phyloP scores from a whole-genome alignment of 2,888 invertebrate species.

The Scaptomyza tumidula region DNA sequence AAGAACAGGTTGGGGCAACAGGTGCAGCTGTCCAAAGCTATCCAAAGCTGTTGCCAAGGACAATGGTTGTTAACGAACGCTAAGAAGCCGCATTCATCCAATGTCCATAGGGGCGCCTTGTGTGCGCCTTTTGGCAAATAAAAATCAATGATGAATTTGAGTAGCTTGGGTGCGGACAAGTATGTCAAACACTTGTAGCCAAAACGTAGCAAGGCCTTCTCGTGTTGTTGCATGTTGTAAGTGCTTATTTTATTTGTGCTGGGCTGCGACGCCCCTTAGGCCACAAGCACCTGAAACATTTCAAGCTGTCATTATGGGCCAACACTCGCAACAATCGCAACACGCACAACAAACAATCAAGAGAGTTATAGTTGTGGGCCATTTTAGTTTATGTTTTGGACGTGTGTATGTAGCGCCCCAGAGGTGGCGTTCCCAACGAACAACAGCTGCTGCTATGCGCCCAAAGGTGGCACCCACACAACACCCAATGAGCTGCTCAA shows the following conservation, averaged over 20 bases:
- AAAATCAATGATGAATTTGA: slow-evolving; percentile 56
- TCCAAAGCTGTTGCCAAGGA: slow-evolving; percentile 40
- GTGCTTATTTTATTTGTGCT: slow-evolving; percentile 22
- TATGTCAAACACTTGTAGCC: slow-evolving; percentile 67
- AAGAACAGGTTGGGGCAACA: slow-evolving; percentile 47
- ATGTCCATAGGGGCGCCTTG: slow-evolving; percentile 10
- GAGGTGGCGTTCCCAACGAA: background rate
- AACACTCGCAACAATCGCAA: slow-evolving; percentile 36
- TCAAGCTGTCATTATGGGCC: slow-evolving; percentile 37
- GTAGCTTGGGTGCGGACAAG: slow-evolving; percentile 39
- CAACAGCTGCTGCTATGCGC: background rate
- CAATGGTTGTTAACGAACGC: slow-evolving; percentile 33
- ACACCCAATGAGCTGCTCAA: background rate
- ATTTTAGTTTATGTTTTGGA: slow-evolving; percentile 18
- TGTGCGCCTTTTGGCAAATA: slow-evolving; percentile 5
- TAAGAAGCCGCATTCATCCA: slow-evolving; percentile 10
- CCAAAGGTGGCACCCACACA: background rate
- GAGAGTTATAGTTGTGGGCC: slow-evolving; percentile 10
- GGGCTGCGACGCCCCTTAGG: slow-evolving; percentile 28
- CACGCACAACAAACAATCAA: slow-evolving; percentile 42
- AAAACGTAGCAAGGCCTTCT: slow-evolving; percentile 42
- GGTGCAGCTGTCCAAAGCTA: slow-evolving; percentile 35
- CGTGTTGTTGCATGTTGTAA: slow-evolving; percentile 17
- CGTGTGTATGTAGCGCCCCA: slow-evolving; percentile 7
- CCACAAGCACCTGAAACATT: slow-evolving; percentile 58